Evolutionary conservation across 2,113 vertebrate genomes (phyloP), one percentile per base, ranked within the genome.

Genomic region (Malurus cyaneus): DNA sequence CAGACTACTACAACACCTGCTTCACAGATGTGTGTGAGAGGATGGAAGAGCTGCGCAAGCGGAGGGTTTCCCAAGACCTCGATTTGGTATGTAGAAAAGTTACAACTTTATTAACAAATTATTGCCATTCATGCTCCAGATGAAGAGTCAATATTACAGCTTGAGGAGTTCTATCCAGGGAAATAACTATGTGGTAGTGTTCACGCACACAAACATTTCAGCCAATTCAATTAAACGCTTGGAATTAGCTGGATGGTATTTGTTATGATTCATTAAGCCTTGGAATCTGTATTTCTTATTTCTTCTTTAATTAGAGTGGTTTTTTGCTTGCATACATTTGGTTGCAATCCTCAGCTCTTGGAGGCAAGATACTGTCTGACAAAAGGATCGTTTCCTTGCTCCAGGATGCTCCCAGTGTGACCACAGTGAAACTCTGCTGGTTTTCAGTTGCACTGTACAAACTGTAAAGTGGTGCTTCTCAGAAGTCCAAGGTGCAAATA

Each of bases 1-100:
- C 99, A 14, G 99, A 99, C 95, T 99, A 99, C 94, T 99, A 99
- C 96, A 99, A 99, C 74, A 99, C 99, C 89, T 99, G 98, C 93
- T 99, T 99, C 95, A 98, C 98, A 1, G 99, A 99, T 88, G 99
- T 99, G 90, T 98, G 98, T 14, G 99, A 99, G 91, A 98, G 99
- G 93, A 99, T 99, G 99, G 99, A 99, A 95, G 99, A 99, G 95
- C 98, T 99, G n/a, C 98, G 99, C 88, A 99, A 98, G 52, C 97
- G 98, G 32, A 98, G 98, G 34, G 98, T 99, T 74, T 99, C 99
- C 41, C 99, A 99, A 98, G 99, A 99, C 80, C 96, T 99, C 49
- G 99, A 99, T 60, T 97, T 98, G 99, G 99, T 99, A 96, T 96
- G 97, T 97, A 70, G 67, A 62, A 36, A 17, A 77, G 44, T 42